These are phyloP conservation scores for Ianthella basta DNA, from an alignment of 37 sponge, comb jelly and placozoan species.

Conservation along the genomic window DNA sequence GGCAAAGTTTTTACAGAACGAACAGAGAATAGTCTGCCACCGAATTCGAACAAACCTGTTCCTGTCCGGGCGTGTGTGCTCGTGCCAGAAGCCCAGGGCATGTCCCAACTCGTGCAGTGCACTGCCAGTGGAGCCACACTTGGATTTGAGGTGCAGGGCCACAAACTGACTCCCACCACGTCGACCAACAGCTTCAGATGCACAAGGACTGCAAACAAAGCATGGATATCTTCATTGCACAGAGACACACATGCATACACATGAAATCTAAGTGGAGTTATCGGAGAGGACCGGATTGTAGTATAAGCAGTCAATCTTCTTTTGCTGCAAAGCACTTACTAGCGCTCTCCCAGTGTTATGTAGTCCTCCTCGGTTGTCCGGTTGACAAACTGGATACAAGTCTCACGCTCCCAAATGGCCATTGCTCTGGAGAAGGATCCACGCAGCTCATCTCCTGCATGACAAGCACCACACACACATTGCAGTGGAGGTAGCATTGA, in stretches of 20 bases:
- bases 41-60: conserved; percentile 44
- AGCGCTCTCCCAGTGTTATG: background rate
- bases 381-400: conserved; percentile 38
- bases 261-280: too few species aligned
- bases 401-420: conserved; percentile 19
- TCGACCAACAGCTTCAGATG: too few species aligned
- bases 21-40: conserved; percentile 19
- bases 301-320: too few species aligned
- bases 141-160: too few species aligned
- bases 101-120: conserved; percentile 69
- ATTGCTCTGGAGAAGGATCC: conserved; percentile 30
- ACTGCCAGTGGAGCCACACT: conserved; percentile 8
- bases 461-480: too few species aligned
- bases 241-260: too few species aligned
- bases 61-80: conserved; percentile 62
- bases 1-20: background rate
- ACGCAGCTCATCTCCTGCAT: background rate
- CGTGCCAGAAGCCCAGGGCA: conserved; percentile 68
- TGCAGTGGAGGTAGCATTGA: too few species aligned
- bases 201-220: too few species aligned
- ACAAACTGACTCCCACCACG: too few species aligned
- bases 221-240: too few species aligned
- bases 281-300: too few species aligned
- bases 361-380: conserved; percentile 29
- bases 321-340: too few species aligned